Base-by-base conservation (phyloP, 2,113 vertebrate genomes). In the Leptocoma aspasia region DNA sequence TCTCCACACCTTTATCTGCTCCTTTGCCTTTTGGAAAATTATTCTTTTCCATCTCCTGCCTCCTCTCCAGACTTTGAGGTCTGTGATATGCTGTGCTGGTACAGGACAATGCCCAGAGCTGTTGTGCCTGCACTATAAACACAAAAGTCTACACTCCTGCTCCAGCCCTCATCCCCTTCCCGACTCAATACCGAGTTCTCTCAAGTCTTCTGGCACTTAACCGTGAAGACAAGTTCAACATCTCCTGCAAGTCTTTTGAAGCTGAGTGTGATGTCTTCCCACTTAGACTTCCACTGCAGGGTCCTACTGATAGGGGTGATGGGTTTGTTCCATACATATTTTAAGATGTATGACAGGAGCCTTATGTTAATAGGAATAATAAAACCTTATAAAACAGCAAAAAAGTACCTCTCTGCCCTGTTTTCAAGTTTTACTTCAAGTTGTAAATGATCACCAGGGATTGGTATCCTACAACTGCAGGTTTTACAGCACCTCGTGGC, bases 311-410 rank as follows among this genome's bases (percentile, higher is more conserved):
- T 6, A 8, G 47, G 50, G 13, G 13, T 39, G 30, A 15, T 61
- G 19, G 19, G 4, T 80, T 82, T 72, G 4, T 44, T 71, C 49
- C n/a, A 14, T 31, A 12, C 5, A 0, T 11, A 52, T 26, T 15
- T 1, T 7, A 8, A 56, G 14, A 28, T 27, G 27, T 6, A 3
- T 1, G 3, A 19, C 2, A 31, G 23, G 11, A 10, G 6, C 5
- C 39, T 61, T 16, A 2, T 9, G 10, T n/a, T 45, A 35, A 22
- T 18, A 42, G 2, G 19, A 50, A 53, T 15, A 10, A 41, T 15
- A 41, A 90, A 59, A 63, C 16, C 14, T 57, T 47, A 7, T 49
- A 35, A 68, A 27, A 59, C 16, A 42, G 26, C 13, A 37, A 39
- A 42, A 52, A 8, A 42, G 3, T 13, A 31, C 23, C 7, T 78